Evolutionary conservation across 2,888 invertebrate genomes (phyloP).

Genomic region (Corbicula japonica): DNA sequence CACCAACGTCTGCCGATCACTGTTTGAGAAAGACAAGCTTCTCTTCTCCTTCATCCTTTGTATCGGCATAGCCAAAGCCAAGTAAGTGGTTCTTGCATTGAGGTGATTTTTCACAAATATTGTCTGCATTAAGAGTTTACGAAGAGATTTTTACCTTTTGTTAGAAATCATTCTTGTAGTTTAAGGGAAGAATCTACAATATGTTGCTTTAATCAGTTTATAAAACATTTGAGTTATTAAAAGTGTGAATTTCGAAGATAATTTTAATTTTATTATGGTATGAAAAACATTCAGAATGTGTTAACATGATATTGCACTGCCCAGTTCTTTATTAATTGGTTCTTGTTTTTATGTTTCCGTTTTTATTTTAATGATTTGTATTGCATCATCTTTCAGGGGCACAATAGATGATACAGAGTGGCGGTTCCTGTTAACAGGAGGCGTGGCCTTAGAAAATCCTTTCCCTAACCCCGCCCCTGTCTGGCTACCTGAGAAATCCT

Average conservation of each 20-base stretch:
- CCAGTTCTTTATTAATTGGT: too few species aligned
- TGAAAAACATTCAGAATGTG: too few species aligned
- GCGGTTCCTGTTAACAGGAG: constrained; percentile 94
- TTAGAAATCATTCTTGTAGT: too few species aligned
- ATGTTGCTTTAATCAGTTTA: too few species aligned
- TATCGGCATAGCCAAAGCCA: constrained; percentile 84
- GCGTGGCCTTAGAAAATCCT: constrained; percentile 93
- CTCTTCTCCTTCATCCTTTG: constrained; percentile 86
- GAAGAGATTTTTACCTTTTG: too few species aligned
- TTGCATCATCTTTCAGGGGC: constrained; percentile 77
- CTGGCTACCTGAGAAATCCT: constrained; percentile 95
- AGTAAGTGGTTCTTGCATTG: too few species aligned
- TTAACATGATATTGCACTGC: too few species aligned
- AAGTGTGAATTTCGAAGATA: not conserved
- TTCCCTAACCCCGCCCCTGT: constrained; percentile 92
- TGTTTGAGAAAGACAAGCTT: constrained; percentile 87
- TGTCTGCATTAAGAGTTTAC: too few species aligned
- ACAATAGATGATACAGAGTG: constrained; percentile 91
- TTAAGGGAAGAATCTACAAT: too few species aligned
- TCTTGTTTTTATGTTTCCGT: too few species aligned
- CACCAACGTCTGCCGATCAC: constrained; percentile 88
- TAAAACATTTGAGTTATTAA: not conserved
- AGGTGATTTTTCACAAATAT: too few species aligned
- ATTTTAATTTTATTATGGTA: not conserved
- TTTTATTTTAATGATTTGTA: too few species aligned